These are phyloP conservation scores for Ascaphus truei DNA, from an alignment of 2,113 vertebrate species.

Conservation along the genomic window DNA sequence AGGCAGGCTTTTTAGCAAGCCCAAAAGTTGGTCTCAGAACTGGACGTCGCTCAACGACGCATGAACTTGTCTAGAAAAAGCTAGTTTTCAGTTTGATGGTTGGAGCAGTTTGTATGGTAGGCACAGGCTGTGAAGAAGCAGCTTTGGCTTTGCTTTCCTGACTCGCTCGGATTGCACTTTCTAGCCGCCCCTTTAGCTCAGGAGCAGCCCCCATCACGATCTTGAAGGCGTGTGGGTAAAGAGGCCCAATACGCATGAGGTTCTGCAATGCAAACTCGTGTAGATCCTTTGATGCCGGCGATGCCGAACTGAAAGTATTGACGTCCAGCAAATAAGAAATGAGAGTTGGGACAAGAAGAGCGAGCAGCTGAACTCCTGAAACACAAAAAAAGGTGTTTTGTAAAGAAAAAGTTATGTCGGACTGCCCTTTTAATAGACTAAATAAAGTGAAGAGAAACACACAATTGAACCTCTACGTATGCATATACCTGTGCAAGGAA, in stretches of 20 bases:
- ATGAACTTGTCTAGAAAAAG: constrained; percentile 80
- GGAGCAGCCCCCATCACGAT: constrained; percentile 94
- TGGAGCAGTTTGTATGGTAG: constrained; percentile 80
- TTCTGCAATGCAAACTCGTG: constrained; percentile 96
- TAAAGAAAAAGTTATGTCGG: background rate
- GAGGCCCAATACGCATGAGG: constrained; percentile 93
- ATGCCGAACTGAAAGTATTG: constrained; percentile 79
- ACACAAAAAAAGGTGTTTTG: constrained; percentile 4
- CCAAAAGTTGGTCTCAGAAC: background rate
- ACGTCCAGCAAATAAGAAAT: constrained; percentile 94
- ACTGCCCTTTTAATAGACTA: too few species aligned
- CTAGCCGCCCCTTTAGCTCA: constrained; percentile 87
- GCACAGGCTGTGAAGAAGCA: constrained; percentile 77
- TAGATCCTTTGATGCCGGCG: constrained; percentile 77
- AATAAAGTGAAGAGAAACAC: too few species aligned
- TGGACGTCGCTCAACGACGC: background rate
- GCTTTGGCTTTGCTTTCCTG: constrained; percentile 92
- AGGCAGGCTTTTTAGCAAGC: background rate
- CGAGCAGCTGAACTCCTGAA: constrained; percentile 88
- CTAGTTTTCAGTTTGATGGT: constrained; percentile 98
- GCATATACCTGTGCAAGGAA: too few species aligned
- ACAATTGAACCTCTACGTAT: too few species aligned
- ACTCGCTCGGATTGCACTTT: constrained; percentile 89
- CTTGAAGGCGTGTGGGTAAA: constrained; percentile 94
- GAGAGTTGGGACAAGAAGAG: constrained; percentile 89